Evolutionary conservation across 2,888 invertebrate species (phyloP), one percentile per base, ranked within the genome.

Genomic region (Oscheius sp.): DNA sequence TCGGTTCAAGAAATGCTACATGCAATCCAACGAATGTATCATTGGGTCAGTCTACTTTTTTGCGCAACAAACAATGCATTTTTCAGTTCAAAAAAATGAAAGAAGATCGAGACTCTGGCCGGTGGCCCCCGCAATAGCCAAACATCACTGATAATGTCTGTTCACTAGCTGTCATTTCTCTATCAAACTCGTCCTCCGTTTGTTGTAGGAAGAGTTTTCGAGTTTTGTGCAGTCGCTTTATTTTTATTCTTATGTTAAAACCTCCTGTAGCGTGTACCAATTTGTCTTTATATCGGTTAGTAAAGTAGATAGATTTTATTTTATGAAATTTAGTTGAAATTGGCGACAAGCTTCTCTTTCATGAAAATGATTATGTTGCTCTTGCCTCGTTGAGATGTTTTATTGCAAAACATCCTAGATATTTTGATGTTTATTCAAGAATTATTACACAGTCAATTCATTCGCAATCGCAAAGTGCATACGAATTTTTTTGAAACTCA

Each of bases 291-390:
- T n/a, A 6, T 35, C 35, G 5, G 5, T 21, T 53, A 12, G 21
- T 21, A 16, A 23, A 9, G 5, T 25, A 16, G 23, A 61, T 18
- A 61, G 18, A 21, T 45, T 1, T n/a, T 61, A 35, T 12, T 18
- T 41, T 61, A 43, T 6, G 35, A 6, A 6, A 35, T 35, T 61
- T 43, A 61, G 61, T 61, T 18, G 61, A 43, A 41, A 61, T 61
- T 21, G 45, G 43, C 23, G 61, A 61, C 6, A 25, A 43, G 18
- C 21, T 61, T n/a, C 45, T 61, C 7, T 61, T 61, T 18, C 61
- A 61, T 21, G 61, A 61, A 43, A 61, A 43, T 43, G 21, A 41
- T 18, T 61, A 61, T 43, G 61, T 61, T 21, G 61, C 61, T 23
- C 21, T 18, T 1, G 5, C 23, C 18, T 7, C 21, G 21, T 58